Percentiles rank a stretch among this genome's conserved stretches.
Conservation (phyloP, 2,797 vertebrate genomes). For the Cyprinella venusta region DNA sequence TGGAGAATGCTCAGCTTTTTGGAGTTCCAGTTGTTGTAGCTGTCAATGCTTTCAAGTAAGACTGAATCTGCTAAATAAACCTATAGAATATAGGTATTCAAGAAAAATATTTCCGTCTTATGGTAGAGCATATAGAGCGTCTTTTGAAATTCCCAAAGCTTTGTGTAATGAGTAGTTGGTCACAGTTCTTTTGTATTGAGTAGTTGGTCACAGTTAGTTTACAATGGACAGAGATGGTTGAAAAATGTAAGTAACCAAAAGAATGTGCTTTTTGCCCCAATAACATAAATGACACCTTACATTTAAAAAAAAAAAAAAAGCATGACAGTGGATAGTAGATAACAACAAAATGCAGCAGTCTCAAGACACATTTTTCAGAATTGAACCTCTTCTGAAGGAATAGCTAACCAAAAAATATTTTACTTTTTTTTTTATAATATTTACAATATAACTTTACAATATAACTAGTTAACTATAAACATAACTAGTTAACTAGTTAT, state of each 20-base stretch:
- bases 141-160: neutral
- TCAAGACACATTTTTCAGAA: neutral
- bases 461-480: too few species aligned
- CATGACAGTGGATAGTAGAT: too few species aligned
- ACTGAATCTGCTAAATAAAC: neutral
- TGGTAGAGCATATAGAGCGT: neutral
- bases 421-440: too few species aligned
- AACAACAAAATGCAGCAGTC: neutral
- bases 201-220: neutral
- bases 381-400: neutral
- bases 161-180: neutral
- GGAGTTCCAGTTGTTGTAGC: constrained; percentile 95
- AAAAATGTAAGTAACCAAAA: neutral
- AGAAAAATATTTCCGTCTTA: neutral
- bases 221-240: neutral
- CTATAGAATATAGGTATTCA: neutral
- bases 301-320: neutral
- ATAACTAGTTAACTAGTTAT: too few species aligned
- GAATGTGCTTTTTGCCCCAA: neutral
- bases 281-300: neutral
- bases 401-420: neutral
- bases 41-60: constrained; percentile 96
- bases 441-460: too few species aligned
- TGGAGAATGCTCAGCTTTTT: constrained; percentile 90
- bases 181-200: neutral